Conservation (phyloP, 2,797 vertebrate genomes). For the Phrynocephalus guinanensis region DNA sequence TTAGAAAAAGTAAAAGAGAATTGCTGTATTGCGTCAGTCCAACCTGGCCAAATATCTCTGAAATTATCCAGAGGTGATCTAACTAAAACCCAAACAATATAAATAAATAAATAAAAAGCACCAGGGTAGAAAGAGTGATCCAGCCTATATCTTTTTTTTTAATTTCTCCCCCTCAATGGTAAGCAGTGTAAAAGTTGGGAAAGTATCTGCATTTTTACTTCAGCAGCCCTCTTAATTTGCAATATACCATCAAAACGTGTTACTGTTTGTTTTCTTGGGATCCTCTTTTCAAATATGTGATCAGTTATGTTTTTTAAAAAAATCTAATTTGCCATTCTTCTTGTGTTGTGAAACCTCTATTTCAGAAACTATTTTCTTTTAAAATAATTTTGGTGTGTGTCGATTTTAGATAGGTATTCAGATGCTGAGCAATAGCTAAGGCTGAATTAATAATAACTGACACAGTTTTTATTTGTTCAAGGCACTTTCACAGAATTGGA, state of each 20-base stretch:
- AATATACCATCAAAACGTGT: constrained; percentile 50
- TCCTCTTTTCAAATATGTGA: constrained; percentile 66
- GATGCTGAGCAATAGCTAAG: neutral
- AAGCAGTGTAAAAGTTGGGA: neutral
- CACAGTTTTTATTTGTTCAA: constrained; percentile 49
- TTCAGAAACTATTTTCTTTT: constrained; percentile 47
- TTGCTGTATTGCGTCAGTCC: neutral
- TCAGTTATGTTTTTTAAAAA: constrained; percentile 41
- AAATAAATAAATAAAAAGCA: neutral
- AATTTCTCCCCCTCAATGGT: neutral
- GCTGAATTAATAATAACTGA: constrained; percentile 30
- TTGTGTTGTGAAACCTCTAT: constrained; percentile 55
- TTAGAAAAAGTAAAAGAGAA: constrained; percentile 39
- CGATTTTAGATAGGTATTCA: constrained; percentile 55
- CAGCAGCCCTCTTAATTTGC: constrained; percentile 27
- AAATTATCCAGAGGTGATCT: neutral
- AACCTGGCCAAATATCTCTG: constrained; percentile 18
- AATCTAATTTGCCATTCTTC: constrained; percentile 62
- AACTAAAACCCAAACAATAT: neutral
- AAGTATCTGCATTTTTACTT: neutral
- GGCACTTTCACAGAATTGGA: constrained; percentile 35
- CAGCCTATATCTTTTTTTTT: neutral
- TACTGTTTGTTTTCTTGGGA: constrained; percentile 46
- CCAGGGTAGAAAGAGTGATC: neutral
- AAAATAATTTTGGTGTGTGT: constrained; percentile 57